Evolutionary conservation across 2,113 vertebrate species (phyloP).

Genomic region (Dromaius novaehollandiae): DNA sequence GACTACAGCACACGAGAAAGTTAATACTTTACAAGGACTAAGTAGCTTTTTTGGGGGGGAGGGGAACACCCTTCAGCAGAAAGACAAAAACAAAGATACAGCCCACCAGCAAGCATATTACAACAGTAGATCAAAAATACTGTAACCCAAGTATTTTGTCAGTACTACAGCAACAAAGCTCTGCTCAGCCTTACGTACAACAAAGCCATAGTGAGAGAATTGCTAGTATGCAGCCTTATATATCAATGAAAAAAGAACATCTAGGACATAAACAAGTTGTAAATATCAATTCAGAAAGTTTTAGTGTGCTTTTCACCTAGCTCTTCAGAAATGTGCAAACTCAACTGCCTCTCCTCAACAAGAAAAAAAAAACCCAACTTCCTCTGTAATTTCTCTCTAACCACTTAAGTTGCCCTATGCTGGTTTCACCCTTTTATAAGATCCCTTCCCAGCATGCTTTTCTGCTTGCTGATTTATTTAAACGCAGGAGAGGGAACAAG

Average conservation of each 20-base stretch:
- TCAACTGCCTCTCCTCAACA: not conserved
- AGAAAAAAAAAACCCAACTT: not conserved
- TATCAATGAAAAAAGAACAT: not conserved
- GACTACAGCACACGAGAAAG: not conserved
- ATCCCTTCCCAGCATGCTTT: not conserved
- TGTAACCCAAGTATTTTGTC: not conserved
- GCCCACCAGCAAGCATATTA: not conserved
- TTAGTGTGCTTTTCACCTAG: not conserved
- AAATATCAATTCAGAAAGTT: not conserved
- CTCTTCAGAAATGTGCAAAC: not conserved
- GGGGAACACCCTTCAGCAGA: not conserved
- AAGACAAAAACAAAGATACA: not conserved
- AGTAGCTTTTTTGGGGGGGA: not conserved
- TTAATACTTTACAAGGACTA: not conserved
- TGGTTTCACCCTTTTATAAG: not conserved
- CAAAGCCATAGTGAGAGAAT: not conserved
- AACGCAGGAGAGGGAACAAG: not conserved
- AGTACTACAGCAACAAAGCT: not conserved
- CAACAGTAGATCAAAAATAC: not conserved
- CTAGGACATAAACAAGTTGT: not conserved
- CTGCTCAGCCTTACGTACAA: not conserved
- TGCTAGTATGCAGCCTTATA: not conserved
- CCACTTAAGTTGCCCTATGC: not conserved
- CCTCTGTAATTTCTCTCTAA: not conserved
- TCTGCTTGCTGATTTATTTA: constrained; percentile 29